Base-by-base conservation (phyloP, 2,888 invertebrate genomes). In the Belgica antarctica region DNA sequence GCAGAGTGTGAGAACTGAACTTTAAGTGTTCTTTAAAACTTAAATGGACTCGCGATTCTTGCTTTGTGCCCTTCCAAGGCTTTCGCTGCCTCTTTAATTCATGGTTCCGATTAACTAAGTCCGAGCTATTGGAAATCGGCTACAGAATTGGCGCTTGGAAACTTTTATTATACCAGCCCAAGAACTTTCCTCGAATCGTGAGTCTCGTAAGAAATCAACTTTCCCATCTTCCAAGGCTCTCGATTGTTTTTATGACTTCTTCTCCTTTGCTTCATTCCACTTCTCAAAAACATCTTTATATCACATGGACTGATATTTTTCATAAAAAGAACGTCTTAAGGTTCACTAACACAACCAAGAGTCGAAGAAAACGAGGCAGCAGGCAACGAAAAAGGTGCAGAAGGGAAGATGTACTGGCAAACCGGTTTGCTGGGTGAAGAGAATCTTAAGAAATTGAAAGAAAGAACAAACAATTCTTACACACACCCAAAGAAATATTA, bases 221-320 rank as follows among this genome's bases (percentile, higher is more conserved):
- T 62, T 62, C 62, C 62, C 62, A 62, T 62, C 62, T 62, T 62
- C 62, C 62, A 62, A 62, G 62, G 62, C 34, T 62, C 12, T 27
- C 31, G 27, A n/a, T 62, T 61, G 12, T 61, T 61, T 57, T 62
- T 62, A 62, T 62, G 31, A 36, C 17, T 62, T 62, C 62, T 62
- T 31, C n/a, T 61, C 34, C 36, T 62, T 34, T 22, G 31, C 22
- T 62, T 19, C 22, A 22, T 31, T 62, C 62, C 17, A n/a, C 22
- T 36, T 34, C 17, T n/a, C 41, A 47, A 66, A 66, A 66, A 17
- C 65, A 47, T 66, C 65, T 66, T 66, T 47, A 41, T 47, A 66
- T 66, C 65, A 66, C 17, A 66, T 66, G 65, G 28, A 66, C 27
- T n/a, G 17, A 7, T 52, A 17, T 52, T 52, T 31, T n/a, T n/a